Evolutionary conservation across 1,140 invertebrate species (phyloP).

Genomic region (Anastatus disparis): DNA sequence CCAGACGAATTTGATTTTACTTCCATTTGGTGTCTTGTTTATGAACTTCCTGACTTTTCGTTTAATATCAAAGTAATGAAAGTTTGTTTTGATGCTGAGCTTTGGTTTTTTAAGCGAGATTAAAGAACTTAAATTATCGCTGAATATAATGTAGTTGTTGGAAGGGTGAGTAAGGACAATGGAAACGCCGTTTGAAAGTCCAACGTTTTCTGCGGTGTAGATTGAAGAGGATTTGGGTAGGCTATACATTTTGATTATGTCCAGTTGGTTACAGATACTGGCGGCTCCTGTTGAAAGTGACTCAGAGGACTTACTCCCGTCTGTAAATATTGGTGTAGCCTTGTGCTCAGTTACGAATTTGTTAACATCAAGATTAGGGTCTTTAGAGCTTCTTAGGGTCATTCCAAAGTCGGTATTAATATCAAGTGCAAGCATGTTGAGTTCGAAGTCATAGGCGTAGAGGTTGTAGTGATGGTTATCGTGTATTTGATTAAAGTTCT

Average conservation of each 20-base stretch:
- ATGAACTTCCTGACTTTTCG: too few species aligned
- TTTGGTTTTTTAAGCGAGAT: neutral
- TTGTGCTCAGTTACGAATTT: too few species aligned
- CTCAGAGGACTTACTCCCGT: neutral
- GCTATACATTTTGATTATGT: neutral
- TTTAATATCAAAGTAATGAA: slow-evolving; percentile 3
- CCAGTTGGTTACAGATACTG: neutral
- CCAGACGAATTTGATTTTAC: neutral
- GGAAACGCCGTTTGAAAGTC: slow-evolving; percentile 1
- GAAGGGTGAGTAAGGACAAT: neutral
- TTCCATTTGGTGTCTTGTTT: neutral
- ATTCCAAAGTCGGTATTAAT: too few species aligned
- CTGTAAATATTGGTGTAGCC: neutral
- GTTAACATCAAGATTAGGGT: too few species aligned
- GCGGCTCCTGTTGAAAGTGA: neutral
- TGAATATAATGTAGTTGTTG: too few species aligned
- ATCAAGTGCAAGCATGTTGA: too few species aligned
- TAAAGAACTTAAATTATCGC: too few species aligned
- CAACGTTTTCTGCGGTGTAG: slow-evolving; percentile 22
- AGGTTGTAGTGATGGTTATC: too few species aligned
- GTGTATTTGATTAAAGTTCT: too few species aligned
- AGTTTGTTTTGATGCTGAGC: neutral
- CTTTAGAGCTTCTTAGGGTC: too few species aligned
- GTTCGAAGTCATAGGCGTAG: too few species aligned
- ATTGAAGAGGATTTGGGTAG: too few species aligned